Evolutionary conservation across 2,797 vertebrate species (phyloP).

Genomic region (Anisognathus igniventris): DNA sequence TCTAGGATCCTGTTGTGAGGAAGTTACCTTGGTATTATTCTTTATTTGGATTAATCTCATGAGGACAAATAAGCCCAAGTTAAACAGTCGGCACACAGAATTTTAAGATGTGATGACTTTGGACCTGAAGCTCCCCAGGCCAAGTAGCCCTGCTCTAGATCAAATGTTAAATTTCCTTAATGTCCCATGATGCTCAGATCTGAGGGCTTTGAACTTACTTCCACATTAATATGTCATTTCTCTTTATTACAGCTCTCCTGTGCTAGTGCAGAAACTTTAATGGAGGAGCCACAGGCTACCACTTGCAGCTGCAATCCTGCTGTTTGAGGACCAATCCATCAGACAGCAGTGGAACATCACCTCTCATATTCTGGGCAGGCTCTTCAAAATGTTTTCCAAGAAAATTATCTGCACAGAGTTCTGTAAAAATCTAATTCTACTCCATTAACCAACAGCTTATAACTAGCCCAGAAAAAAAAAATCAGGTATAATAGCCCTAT

Average conservation of each 20-base stretch:
- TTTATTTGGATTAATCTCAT: background rate
- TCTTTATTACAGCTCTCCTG: constrained; percentile 5
- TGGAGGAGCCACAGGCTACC: constrained; percentile 41
- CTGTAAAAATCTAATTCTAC: constrained; percentile 59
- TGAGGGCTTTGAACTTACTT: background rate
- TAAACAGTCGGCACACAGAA: background rate
- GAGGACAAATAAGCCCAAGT: background rate
- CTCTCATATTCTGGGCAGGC: constrained; percentile 4
- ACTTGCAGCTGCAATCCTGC: background rate
- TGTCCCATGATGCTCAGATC: background rate
- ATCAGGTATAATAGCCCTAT: constrained; percentile 6
- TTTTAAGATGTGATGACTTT: background rate
- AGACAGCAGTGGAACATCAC: constrained; percentile 9
- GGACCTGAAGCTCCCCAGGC: background rate
- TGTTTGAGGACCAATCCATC: constrained; percentile 23
- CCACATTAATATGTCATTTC: background rate
- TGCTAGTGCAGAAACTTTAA: background rate
- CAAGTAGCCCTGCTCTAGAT: background rate
- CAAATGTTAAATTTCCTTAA: constrained; percentile 5
- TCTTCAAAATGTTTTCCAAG: constrained; percentile 47
- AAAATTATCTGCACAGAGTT: constrained; percentile 43
- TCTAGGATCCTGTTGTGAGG: background rate
- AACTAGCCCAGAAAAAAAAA: constrained; percentile 8
- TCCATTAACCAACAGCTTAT: constrained; percentile 32
- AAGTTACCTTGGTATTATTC: background rate